Conservation (phyloP, 35 echinoderm and acorn worm genomes). For the Diadema setosum region DNA sequence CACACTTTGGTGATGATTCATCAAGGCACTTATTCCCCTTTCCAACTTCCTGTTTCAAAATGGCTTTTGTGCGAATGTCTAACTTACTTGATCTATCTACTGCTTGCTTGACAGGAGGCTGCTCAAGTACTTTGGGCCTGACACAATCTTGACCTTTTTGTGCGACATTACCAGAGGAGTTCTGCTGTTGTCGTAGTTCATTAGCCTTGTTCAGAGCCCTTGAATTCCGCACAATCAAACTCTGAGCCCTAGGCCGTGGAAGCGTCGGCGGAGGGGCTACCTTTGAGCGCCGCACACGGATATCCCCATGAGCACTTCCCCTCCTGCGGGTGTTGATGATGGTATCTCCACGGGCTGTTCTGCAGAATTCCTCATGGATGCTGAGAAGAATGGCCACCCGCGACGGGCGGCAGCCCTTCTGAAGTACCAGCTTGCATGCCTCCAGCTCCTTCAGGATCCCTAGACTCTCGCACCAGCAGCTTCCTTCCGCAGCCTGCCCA, state of each 20-base stretch:
- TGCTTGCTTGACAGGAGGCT: not conserved
- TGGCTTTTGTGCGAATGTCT: no score
- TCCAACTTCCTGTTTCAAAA: not conserved
- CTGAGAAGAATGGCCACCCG: not conserved
- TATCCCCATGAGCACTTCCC: constrained; percentile 14
- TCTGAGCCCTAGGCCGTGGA: not conserved
- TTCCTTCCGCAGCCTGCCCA: not conserved
- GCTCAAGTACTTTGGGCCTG: not conserved
- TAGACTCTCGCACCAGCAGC: constrained; percentile 7
- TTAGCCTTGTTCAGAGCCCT: not conserved
- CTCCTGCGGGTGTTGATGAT: not conserved
- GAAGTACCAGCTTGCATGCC: not conserved
- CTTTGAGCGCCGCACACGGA: not conserved
- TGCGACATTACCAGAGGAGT: no score
- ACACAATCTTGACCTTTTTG: not conserved
- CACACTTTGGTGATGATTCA: no score
- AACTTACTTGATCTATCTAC: not conserved
- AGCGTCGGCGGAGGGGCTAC: not conserved
- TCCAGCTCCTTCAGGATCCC: not conserved
- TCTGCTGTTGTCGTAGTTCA: not conserved
- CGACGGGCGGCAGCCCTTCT: not conserved
- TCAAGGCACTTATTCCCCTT: not conserved
- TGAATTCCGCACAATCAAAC: not conserved
- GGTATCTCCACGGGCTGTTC: not conserved
- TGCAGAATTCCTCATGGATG: constrained; percentile 17